Conservation (phyloP, 2,888 invertebrate species). For the Calameuta filiformis region DNA sequence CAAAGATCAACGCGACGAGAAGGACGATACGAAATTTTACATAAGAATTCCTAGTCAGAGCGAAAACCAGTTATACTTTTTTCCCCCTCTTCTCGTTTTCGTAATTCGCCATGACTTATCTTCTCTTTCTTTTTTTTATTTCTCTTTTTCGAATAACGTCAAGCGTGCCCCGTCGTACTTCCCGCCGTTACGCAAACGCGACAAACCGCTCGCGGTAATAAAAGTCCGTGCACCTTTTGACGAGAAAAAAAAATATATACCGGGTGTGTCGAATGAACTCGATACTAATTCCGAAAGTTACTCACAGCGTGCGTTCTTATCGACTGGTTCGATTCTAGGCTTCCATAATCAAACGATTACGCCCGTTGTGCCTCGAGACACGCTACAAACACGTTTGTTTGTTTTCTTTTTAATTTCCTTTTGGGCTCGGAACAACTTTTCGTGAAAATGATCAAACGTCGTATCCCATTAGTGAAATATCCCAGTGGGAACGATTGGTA, state of each 20-base stretch:
- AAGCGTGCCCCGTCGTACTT: slow-evolving; percentile 17
- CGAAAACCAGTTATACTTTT: slow-evolving; percentile 15
- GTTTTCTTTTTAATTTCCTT: background rate
- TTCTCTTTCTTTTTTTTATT: slow-evolving; percentile 4
- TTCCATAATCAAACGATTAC: background rate
- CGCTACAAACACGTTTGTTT: background rate
- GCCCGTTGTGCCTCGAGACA: background rate
- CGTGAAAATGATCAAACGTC: background rate
- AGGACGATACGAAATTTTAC: background rate
- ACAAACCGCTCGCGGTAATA: background rate
- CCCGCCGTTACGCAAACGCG: background rate
- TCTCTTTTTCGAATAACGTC: slow-evolving; percentile 14
- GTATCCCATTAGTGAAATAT: background rate
- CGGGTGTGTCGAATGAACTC: background rate
- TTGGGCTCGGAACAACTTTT: background rate
- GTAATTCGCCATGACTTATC: background rate
- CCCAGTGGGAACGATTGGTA: background rate
- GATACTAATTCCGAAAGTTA: background rate
- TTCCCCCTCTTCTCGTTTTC: slow-evolving; percentile 17
- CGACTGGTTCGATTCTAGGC: background rate
- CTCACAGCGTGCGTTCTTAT: background rate
- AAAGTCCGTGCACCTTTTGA: slow-evolving; percentile 6
- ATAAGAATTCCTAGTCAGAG: background rate
- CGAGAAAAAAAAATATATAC: background rate
- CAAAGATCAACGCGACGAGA: background rate